Conservation (phyloP, 2,888 invertebrate genomes). For the Eristalinus sepulchralis region DNA sequence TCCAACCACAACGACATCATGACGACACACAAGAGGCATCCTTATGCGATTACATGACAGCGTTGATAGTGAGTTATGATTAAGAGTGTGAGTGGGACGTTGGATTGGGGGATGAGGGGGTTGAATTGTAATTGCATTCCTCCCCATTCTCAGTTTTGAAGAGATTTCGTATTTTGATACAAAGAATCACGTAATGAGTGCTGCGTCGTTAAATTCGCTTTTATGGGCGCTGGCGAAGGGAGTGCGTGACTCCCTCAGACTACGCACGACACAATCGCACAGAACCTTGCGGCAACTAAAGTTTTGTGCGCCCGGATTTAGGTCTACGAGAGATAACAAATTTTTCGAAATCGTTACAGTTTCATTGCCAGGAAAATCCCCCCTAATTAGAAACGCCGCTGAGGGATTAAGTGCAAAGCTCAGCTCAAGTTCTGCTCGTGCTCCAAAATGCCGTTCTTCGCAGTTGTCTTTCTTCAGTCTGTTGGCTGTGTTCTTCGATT, state of each 20-base stretch:
- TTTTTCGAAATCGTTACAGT: slow-evolving; percentile 64
- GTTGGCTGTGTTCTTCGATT: neutral
- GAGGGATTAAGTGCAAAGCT: slow-evolving; percentile 66
- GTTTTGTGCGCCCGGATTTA: slow-evolving; percentile 40
- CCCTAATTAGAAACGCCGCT: slow-evolving; percentile 64
- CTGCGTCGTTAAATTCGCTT: slow-evolving; percentile 60
- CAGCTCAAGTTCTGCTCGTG: slow-evolving; percentile 36
- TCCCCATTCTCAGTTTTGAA: slow-evolving; percentile 26
- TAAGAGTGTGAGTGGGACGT: slow-evolving; percentile 7
- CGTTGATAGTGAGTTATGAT: slow-evolving; percentile 61
- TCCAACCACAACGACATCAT: slow-evolving; percentile 38
- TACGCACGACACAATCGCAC: neutral
- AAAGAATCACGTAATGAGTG: slow-evolving; percentile 55
- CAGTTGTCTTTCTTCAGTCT: neutral
- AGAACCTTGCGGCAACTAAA: slow-evolving; percentile 33
- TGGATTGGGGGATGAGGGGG: neutral
- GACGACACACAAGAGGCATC: slow-evolving; percentile 42
- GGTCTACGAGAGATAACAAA: slow-evolving; percentile 58
- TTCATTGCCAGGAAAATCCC: slow-evolving; percentile 67
- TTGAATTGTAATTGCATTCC: slow-evolving; percentile 64
- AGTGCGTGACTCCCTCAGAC: neutral
- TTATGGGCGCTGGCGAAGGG: slow-evolving; percentile 31
- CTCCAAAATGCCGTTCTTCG: neutral
- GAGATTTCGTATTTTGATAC: slow-evolving; percentile 53
- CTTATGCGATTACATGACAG: slow-evolving; percentile 43